Conservation (phyloP, 2,113 vertebrate genomes). For the Beaufortia kweichowensis region DNA sequence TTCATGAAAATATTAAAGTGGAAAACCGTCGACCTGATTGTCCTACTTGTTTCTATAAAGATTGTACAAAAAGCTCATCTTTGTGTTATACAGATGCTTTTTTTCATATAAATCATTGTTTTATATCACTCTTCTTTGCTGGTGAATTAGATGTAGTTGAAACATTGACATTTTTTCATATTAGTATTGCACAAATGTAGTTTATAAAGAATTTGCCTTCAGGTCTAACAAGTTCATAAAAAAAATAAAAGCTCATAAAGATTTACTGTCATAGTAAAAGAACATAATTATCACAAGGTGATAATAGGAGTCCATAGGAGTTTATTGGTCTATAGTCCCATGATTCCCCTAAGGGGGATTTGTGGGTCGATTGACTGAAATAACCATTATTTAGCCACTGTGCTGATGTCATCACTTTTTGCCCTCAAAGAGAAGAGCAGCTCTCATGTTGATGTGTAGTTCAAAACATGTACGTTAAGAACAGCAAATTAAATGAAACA, state of each 20-base stretch:
- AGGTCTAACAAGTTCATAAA: slow-evolving; percentile 13
- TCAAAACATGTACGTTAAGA: background rate
- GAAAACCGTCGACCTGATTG: background rate
- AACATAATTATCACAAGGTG: slow-evolving; percentile 28
- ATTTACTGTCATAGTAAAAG: background rate
- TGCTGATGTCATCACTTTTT: slow-evolving; percentile 31
- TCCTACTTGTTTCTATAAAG: background rate
- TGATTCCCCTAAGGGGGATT: background rate
- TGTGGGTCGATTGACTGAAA: slow-evolving; percentile 18
- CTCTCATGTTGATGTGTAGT: too few species aligned
- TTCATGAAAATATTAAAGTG: slow-evolving; percentile 1
- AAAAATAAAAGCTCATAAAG: background rate
- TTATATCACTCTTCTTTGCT: too few species aligned
- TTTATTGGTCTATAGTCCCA: slow-evolving; percentile 27
- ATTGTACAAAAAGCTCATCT: background rate
- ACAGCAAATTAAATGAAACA: background rate
- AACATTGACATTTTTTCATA: too few species aligned
- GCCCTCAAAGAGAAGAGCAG: background rate
- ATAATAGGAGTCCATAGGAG: slow-evolving; percentile 11
- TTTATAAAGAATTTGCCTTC: background rate
- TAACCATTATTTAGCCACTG: slow-evolving; percentile 26
- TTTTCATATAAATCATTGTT: too few species aligned
- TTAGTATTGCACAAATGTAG: too few species aligned
- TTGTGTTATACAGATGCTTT: background rate
- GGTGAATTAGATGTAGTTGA: too few species aligned